Base-by-base conservation (phyloP, 2,113 vertebrate species). In the Nesogale talazaci region DNA sequence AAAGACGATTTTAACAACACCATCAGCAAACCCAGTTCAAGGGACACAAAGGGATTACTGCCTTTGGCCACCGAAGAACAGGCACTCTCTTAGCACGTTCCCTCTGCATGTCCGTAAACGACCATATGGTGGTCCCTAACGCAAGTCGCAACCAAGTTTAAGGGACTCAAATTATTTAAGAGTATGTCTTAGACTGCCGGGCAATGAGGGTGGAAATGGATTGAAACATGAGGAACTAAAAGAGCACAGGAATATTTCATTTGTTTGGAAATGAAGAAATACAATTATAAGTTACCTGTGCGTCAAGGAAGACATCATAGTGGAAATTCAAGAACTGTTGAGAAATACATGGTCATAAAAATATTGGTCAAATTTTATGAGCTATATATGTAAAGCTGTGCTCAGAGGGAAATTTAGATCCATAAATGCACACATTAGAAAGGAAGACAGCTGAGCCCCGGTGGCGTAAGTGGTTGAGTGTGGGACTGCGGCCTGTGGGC, bases 401-500 rank as follows among this genome's bases (percentile, higher is more conserved):
- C 52, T 77, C 46, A 25, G 46, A 65, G 67, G 77, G n/a, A 65
- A 70, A 75, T 70, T 15, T 70, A 31, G 56, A 78, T 38, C 61
- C 84, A 77, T 93, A 79, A 79, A 34, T 88, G 34, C 31, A 67
- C 63, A 27, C 65, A 61, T 40, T 83, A 91, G 79, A 42, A 92
- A 83, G 83, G 16, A 80, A 94, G 78, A 93, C 88, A 86, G 65
- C n/a, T n/a, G n/a, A n/a, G n/a, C n/a, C n/a, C n/a, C n/a, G n/a
- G n/a, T n/a, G n/a, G n/a, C n/a, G n/a, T n/a, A n/a, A n/a, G n/a
- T n/a, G n/a, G n/a, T n/a, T n/a, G n/a, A n/a, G n/a, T n/a, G n/a
- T n/a, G n/a, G n/a, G n/a, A n/a, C n/a, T n/a, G n/a, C n/a, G n/a
- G n/a, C n/a, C n/a, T n/a, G n/a, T n/a, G n/a, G n/a, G n/a, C n/a